Evolutionary conservation across 2,888 invertebrate genomes (phyloP), one percentile per base, ranked within the genome.

Genomic region (Orthosia gothica): DNA sequence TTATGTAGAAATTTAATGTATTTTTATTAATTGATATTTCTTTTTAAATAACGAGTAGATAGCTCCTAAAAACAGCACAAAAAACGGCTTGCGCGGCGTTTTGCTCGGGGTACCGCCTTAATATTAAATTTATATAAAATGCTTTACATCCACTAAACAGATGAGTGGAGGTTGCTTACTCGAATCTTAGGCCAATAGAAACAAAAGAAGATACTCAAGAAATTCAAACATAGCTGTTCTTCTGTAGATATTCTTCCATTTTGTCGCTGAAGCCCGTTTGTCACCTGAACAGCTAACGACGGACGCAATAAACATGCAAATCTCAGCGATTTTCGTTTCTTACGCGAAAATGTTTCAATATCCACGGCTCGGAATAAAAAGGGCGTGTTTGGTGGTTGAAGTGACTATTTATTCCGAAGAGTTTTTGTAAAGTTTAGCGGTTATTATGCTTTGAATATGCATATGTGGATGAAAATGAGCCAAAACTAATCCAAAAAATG

Each of bases 261-360:
- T 26, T 26, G 18, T 32, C 12, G 9, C 20, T 11, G n/a, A 83
- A 81, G 63, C 84, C 87, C 83, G 79, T 81, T 86, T 88, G 90
- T 89, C 90, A 91, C 91, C 89, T 88, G 86, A 68, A 70, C 40
- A 72, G 83, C 77, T 87, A 87, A 83, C 83, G 81, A 87, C 70
- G 55, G 73, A 49, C 83, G 92, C 91, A 93, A 94, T 94, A 93
- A 94, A 94, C 92, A 94, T 94, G 94, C 91, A 93, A 94, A 94
- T 93, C 87, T 81, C 85, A 82, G 78, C 86, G 70, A 70, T 78
- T 70, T 89, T 89, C 86, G 83, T 82, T 87, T 88, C 88, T 84
- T 83, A 74, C 76, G 55, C 64, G 75, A 64, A 67, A 80, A 75
- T 74, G 77, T 83, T 85, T 83, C 80, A 85, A 80, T 84, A 79